Percentiles rank a stretch among this genome's conserved stretches.
Conservation (phyloP, 92 coral and sea anemone species). For the Plumapathes pennacea region DNA sequence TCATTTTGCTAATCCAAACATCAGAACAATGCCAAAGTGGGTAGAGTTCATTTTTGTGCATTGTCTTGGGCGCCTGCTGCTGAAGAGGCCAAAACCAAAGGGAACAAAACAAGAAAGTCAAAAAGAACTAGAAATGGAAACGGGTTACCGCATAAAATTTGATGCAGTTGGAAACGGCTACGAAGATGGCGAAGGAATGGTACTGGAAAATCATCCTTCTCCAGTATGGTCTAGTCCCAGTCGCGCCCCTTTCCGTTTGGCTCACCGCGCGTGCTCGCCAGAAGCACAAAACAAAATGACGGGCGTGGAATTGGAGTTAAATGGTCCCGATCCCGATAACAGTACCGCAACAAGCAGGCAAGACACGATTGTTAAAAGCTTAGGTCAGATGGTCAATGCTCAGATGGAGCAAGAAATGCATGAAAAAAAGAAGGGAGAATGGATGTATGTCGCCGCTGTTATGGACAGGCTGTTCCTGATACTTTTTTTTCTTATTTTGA, state of each 20-base stretch:
- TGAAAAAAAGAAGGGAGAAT: conserved; percentile 74
- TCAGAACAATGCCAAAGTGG: conserved; percentile 89
- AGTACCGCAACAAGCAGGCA: conserved; percentile 75
- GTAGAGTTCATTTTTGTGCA: conserved; percentile 78
- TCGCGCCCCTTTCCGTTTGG: too few relatives aligned
- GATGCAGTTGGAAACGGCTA: conserved; percentile 41
- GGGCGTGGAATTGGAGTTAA: too few relatives aligned
- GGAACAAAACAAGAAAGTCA: too few relatives aligned
- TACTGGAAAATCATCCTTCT: too few relatives aligned
- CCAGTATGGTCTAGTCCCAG: too few relatives aligned
- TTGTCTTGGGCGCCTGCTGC: conserved; percentile 79
- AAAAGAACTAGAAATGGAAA: too few relatives aligned
- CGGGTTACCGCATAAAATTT: conserved; percentile 1
- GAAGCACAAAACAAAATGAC: too few relatives aligned
- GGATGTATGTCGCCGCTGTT: conserved; percentile 94
- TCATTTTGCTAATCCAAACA: conserved; percentile 77
- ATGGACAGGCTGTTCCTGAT: conserved; percentile 89
- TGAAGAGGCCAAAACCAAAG: conserved; percentile 21
- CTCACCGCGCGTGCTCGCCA: too few relatives aligned
- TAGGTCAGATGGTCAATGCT: conserved; percentile 72
- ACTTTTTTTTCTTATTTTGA: conserved; percentile 65
- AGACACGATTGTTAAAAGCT: conserved; percentile 66
- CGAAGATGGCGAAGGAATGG: too few relatives aligned
- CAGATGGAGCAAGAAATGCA: conserved; percentile 74
- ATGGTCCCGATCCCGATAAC: too few relatives aligned